Base-by-base conservation (phyloP, 2,888 invertebrate species). In the Agrypnus murinus region DNA sequence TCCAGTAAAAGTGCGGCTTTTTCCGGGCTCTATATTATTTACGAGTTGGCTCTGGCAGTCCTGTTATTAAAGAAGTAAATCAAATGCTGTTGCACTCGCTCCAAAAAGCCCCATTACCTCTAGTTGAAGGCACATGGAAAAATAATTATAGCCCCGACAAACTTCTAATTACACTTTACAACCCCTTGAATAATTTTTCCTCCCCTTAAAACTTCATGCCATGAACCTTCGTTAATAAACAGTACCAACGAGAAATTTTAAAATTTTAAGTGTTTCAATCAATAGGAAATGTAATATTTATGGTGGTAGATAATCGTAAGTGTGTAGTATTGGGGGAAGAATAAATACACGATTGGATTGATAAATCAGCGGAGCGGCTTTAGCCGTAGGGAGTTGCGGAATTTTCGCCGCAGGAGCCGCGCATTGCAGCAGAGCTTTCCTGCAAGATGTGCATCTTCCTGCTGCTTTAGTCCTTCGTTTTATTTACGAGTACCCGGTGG, bases 21-120 rank as follows among this genome's bases (percentile, higher is more conserved):
- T 60, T 65, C 46, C 58, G 50, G 60, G 62, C 67, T 73, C 70
- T 65, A 65, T 73, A 75, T 76, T 79, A 78, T 79, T 78, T 79
- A 79, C 77, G 79, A 74, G 74, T 74, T 71, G 74, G 71, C 66
- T 69, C 73, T 75, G 77, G 74, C 72, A 76, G 74, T 73, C 73
- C 74, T 75, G 77, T 77, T 79, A 79, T 79, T 78, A 79, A 78
- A 78, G 75, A 74, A 76, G 77, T 78, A 79, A 79, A 79, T 79
- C 77, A 77, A 76, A 66, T 43, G 59, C 57, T 50, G 60, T 63
- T 64, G 58, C 66, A 58, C 32, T 50, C 63, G 69, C 48, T 38
- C 60, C 46, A n/a, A 55, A 25, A 60, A 57, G 55, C 63, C 45
- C 62, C 32, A 64, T 69, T 69, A 69, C 58, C 63, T 63, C 36